Percentiles rank a stretch among this genome's conserved stretches.
Conservation (phyloP, 2,113 vertebrate genomes). For the Nematolebias whitei region DNA sequence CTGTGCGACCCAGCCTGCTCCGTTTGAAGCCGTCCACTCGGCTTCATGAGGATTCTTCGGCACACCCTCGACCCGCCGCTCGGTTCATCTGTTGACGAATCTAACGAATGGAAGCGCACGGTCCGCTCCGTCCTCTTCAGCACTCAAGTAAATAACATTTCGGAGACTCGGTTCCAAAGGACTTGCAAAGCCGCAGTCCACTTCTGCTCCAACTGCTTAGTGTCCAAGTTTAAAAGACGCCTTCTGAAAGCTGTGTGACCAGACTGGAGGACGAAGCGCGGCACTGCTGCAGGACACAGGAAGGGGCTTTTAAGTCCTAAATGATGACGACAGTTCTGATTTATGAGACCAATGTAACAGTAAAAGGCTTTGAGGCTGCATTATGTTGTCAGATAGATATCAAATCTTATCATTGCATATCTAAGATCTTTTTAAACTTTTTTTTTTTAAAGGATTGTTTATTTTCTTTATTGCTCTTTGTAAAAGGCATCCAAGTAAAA, state of each 20-base stretch:
- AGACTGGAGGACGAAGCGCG: too few species aligned
- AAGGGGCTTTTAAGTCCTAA: not conserved
- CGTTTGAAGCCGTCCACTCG: conserved; percentile 24
- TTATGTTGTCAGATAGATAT: not conserved
- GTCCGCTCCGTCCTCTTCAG: conserved; percentile 30
- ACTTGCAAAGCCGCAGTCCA: conserved; percentile 17
- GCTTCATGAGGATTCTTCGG: too few species aligned
- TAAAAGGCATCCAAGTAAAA: not conserved
- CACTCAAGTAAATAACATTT: conserved; percentile 44
- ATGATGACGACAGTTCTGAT: not conserved
- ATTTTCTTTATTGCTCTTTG: too few species aligned
- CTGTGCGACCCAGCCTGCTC: conserved; percentile 35
- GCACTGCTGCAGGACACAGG: not conserved
- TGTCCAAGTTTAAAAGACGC: conserved; percentile 26
- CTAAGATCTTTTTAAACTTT: too few species aligned
- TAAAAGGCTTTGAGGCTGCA: not conserved
- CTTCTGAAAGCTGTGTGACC: too few species aligned
- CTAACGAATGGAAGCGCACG: conserved; percentile 34
- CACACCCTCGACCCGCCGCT: too few species aligned
- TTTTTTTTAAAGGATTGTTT: too few species aligned
- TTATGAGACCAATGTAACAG: not conserved
- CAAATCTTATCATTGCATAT: too few species aligned
- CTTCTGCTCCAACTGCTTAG: conserved; percentile 38
- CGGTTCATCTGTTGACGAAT: too few species aligned
- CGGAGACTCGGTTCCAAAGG: too few species aligned